These are phyloP conservation scores for Mus pahari DNA, from an alignment of 2,113 vertebrate genomes.

Conservation along the genomic window DNA sequence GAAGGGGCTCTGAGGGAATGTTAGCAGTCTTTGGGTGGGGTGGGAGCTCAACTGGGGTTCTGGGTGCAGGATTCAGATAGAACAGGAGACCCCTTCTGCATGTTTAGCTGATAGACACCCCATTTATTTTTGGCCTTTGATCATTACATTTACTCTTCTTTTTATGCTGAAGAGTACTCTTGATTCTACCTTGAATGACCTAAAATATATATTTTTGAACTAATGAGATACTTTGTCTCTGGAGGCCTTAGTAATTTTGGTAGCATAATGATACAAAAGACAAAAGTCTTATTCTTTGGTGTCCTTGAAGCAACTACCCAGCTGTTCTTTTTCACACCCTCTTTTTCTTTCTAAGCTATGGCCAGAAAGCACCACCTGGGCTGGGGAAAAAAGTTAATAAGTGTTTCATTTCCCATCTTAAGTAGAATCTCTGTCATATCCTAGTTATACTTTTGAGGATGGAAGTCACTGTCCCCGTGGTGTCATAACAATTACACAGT, in stretches of 20 bases:
- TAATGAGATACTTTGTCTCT: background rate
- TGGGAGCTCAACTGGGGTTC: background rate
- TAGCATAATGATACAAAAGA: conserved; percentile 16
- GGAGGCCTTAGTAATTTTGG: background rate
- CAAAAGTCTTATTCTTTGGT: background rate
- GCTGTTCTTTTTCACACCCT: conserved; percentile 62
- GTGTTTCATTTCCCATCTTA: background rate
- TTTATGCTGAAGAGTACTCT: conserved; percentile 35
- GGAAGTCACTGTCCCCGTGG: background rate
- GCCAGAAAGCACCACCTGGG: conserved; percentile 69
- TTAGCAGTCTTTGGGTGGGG: background rate
- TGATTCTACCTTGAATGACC: background rate
- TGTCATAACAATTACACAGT: background rate
- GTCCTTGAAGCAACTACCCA: background rate
- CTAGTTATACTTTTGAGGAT: background rate
- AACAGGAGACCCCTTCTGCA: background rate
- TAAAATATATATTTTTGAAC: background rate
- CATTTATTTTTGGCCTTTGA: conserved; percentile 7
- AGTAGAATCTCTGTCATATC: background rate
- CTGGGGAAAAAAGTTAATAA: conserved; percentile 3
- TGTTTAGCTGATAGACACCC: background rate
- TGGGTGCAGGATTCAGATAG: background rate
- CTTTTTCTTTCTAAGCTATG: conserved; percentile 65
- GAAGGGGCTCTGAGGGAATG: background rate
- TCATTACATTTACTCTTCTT: background rate